phyloP scores from a whole-genome alignment of 1,140 invertebrate species.

The Paraescarpia echinospica region DNA sequence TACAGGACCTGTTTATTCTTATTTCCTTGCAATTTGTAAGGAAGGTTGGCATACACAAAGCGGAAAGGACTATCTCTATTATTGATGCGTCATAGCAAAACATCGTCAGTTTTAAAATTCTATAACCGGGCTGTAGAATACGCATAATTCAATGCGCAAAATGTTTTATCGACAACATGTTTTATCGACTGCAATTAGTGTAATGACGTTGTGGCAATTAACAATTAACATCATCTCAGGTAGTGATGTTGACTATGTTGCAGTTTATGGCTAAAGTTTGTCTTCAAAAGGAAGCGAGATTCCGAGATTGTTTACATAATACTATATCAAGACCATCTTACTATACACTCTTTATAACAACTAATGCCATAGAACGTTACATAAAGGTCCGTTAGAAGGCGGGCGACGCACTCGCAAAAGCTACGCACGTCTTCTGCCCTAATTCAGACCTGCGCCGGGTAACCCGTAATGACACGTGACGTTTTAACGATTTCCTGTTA shows the following conservation, averaged over 20 bases:
- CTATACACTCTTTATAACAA: not conserved
- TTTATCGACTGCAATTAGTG: not conserved
- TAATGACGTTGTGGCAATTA: not conserved
- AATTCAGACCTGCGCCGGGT: not conserved
- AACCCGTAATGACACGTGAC: not conserved
- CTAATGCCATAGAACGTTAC: not conserved
- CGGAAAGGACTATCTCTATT: not conserved
- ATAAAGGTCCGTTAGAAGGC: not conserved
- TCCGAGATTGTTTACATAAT: not conserved
- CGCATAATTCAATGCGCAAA: not conserved
- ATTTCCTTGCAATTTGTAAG: not conserved
- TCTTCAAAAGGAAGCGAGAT: not conserved
- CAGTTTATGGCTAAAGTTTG: not conserved
- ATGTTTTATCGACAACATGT: not conserved
- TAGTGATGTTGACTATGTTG: too few relatives aligned
- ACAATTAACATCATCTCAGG: not conserved
- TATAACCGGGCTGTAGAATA: not conserved
- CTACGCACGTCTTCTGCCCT: not conserved
- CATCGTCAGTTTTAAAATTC: not conserved
- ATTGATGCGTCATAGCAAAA: not conserved
- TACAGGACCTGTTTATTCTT: not conserved
- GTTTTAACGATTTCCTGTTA: constrained; percentile 1
- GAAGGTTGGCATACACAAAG: not conserved
- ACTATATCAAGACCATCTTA: not conserved
- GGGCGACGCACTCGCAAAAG: not conserved